Evolutionary conservation across 2,113 vertebrate genomes (phyloP).

Genomic region (Ceyx melanurus): DNA sequence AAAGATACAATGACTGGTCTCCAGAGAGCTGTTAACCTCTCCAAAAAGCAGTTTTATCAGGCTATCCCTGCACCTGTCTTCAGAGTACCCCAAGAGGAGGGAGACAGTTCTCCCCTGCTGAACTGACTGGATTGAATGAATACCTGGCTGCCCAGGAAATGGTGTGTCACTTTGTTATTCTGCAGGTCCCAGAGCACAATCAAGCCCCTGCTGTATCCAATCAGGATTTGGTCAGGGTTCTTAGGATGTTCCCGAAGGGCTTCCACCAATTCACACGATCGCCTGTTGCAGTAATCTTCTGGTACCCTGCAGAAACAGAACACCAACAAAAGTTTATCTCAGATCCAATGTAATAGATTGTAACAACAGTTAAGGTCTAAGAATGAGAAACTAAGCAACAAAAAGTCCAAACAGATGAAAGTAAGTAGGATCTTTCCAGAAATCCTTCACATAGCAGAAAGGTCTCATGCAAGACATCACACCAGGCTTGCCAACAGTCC

Average conservation of each 20-base stretch:
- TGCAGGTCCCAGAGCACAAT: constrained; percentile 90
- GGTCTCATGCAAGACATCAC: not conserved
- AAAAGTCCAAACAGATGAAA: not conserved
- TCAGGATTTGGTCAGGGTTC: constrained; percentile 84
- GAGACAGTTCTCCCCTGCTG: not conserved
- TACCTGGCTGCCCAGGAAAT: constrained; percentile 92
- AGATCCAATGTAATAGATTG: not conserved
- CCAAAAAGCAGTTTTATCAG: not conserved
- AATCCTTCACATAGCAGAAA: not conserved
- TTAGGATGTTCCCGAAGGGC: constrained; percentile 87
- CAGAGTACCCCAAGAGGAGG: not conserved
- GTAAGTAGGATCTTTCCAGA: not conserved
- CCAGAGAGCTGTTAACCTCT: not conserved
- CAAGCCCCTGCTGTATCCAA: constrained; percentile 93
- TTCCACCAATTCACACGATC: constrained; percentile 92
- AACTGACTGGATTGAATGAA: not conserved
- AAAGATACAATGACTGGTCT: not conserved
- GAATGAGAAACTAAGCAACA: not conserved
- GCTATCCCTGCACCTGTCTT: not conserved
- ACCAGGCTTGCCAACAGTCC: not conserved
- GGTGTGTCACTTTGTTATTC: constrained; percentile 71
- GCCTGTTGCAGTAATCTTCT: constrained; percentile 84
- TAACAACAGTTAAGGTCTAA: not conserved
- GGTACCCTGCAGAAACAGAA: constrained; percentile 77
- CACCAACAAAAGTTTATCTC: not conserved